phyloP scores from a whole-genome alignment of 2,113 vertebrate genomes.

The Myrmophylax atrothorax region DNA sequence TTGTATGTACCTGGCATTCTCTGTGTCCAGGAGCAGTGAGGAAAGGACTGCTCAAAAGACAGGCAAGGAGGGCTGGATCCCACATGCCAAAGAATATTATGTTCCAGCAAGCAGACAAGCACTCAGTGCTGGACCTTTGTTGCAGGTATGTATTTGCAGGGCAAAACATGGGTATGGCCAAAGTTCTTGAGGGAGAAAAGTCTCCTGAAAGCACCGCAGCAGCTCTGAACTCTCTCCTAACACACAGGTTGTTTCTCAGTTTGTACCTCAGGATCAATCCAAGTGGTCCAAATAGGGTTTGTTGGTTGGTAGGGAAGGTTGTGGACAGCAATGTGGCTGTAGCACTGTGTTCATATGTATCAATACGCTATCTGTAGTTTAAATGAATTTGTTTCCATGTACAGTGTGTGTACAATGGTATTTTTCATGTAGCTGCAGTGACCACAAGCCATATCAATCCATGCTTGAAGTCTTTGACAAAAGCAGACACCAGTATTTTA shows the following conservation, averaged over 20 bases:
- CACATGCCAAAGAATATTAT: background rate
- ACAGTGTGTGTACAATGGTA: background rate
- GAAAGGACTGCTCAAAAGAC: background rate
- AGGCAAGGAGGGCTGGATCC: background rate
- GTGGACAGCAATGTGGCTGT: background rate
- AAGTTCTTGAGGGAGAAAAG: background rate
- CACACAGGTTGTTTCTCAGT: background rate
- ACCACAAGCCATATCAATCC: slow-evolving; percentile 14
- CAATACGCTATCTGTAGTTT: background rate
- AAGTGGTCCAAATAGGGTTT: background rate
- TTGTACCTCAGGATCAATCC: background rate
- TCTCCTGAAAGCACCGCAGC: background rate
- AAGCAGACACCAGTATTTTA: background rate
- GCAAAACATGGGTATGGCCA: background rate
- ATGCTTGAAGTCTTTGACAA: background rate
- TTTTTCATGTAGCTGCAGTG: slow-evolving; percentile 10
- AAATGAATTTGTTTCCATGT: background rate
- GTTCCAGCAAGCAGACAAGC: fast-evolving
- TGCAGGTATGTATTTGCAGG: background rate
- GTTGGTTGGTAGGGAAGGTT: background rate
- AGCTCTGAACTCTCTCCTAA: background rate
- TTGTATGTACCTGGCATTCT: background rate
- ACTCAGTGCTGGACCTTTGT: background rate
- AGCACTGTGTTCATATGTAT: background rate
- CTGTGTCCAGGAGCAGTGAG: background rate